Conservation (phyloP, 2,797 vertebrate species). For the Rhinogobio ventralis region DNA sequence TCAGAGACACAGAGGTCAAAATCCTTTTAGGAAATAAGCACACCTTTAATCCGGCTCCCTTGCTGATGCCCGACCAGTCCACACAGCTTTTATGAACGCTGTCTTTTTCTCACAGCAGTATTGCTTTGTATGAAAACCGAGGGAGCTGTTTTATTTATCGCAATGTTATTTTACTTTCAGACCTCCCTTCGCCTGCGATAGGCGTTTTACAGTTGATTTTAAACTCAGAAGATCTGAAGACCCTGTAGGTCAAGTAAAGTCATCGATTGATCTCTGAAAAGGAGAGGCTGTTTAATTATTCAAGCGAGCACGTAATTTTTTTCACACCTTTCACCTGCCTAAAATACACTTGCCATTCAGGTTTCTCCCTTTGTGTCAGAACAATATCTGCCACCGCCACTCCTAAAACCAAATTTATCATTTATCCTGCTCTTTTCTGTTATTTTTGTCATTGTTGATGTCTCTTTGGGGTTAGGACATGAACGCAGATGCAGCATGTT, state of each 20-base stretch:
- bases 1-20: slow-evolving; percentile 85
- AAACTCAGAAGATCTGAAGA: slow-evolving; percentile 33
- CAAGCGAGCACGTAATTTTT: slow-evolving; percentile 68
- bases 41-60: slow-evolving; percentile 74
- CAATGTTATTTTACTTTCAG: slow-evolving; percentile 1
- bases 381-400: slow-evolving; percentile 60
- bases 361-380: slow-evolving; percentile 64
- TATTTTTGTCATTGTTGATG: slow-evolving; percentile 7
- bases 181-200: not conserved
- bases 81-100: slow-evolving; percentile 46
- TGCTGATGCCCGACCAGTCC: slow-evolving; percentile 71
- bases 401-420: slow-evolving; percentile 11
- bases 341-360: slow-evolving; percentile 70
- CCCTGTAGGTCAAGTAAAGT: slow-evolving; percentile 64
- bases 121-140: slow-evolving; percentile 3
- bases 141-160: not conserved
- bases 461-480: not conserved
- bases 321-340: slow-evolving; percentile 37
- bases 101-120: slow-evolving; percentile 1
- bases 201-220: slow-evolving; percentile 10
- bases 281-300: slow-evolving; percentile 75
- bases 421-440: not conserved
- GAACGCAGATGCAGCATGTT: not conserved
- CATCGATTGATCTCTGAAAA: slow-evolving; percentile 72
- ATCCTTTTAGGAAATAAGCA: slow-evolving; percentile 80